phyloP scores from a whole-genome alignment of 2,113 vertebrate genomes.

The Gallinago undulata region DNA sequence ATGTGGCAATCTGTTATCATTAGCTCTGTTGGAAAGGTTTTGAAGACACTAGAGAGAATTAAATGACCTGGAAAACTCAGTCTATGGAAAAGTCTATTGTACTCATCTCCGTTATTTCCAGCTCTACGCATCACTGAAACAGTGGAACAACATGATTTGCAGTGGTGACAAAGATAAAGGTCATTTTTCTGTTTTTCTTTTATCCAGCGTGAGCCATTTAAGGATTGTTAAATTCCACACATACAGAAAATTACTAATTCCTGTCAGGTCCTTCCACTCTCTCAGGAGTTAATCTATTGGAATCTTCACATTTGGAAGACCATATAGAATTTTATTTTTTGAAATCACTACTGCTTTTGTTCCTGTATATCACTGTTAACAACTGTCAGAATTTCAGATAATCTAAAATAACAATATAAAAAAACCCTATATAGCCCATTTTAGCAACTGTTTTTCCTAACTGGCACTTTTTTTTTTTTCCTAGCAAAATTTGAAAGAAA shows the following conservation, averaged over 20 bases:
- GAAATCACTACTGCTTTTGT: background rate
- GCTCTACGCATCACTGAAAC: slow-evolving; percentile 49
- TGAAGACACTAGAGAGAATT: slow-evolving; percentile 70
- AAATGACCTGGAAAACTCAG: slow-evolving; percentile 79
- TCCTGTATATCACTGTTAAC: background rate
- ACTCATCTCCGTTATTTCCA: slow-evolving; percentile 68
- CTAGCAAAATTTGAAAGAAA: background rate
- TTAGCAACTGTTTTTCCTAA: background rate
- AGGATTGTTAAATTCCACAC: slow-evolving; percentile 18
- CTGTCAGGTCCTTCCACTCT: background rate
- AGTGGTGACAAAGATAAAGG: slow-evolving; percentile 62
- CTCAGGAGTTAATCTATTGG: background rate
- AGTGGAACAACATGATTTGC: slow-evolving; percentile 61
- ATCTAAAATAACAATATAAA: background rate
- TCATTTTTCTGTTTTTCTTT: slow-evolving; percentile 63
- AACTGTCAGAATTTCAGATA: background rate
- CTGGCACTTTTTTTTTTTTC: background rate
- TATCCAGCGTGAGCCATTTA: background rate
- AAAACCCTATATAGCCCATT: accelerated
- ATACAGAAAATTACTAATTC: background rate
- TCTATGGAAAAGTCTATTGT: slow-evolving; percentile 71
- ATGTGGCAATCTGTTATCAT: slow-evolving; percentile 76
- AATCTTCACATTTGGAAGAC: background rate
- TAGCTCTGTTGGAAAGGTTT: slow-evolving; percentile 70
- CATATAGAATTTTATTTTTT: background rate